These are phyloP conservation scores for Diplolepis rosae DNA, from an alignment of 2,888 invertebrate species.

Conservation along the genomic window DNA sequence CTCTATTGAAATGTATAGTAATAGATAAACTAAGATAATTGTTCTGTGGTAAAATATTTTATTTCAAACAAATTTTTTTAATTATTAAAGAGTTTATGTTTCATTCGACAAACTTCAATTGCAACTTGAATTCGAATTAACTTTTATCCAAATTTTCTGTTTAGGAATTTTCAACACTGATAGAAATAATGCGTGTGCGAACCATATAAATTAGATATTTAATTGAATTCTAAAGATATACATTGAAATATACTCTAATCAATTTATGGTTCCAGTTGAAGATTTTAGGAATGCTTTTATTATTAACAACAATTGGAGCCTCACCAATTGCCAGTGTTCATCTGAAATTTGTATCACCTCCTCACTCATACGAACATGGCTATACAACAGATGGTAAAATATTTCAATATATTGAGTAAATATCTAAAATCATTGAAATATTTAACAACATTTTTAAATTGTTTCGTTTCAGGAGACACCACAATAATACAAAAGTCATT, in stretches of 20 bases:
- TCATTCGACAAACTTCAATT: no score
- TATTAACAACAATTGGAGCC: slow-evolving; percentile 51
- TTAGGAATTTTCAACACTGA: no score
- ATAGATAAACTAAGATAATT: background rate
- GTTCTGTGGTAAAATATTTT: background rate
- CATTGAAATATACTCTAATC: no score
- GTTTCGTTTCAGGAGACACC: slow-evolving; percentile 61
- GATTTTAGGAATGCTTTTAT: slow-evolving; percentile 52
- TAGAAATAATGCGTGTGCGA: no score
- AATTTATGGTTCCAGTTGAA: slow-evolving; percentile 54
- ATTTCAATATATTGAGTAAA: slow-evolving; percentile 16
- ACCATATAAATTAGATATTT: no score
- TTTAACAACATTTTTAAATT: no score
- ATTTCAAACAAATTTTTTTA: no score
- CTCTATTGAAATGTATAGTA: background rate
- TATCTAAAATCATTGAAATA: background rate
- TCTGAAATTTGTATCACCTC: slow-evolving; percentile 66
- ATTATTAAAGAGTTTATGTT: no score
- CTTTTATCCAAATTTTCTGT: no score
- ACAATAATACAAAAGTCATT: slow-evolving; percentile 64
- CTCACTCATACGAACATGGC: slow-evolving; percentile 66
- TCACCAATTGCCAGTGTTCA: slow-evolving; percentile 65
- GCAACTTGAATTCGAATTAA: no score
- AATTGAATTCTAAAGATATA: no score
- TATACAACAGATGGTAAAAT: slow-evolving; percentile 63